A percentile compares a stretch with the other conserved stretches of the same genome.
Evolutionary conservation across 1,140 invertebrate species (phyloP).

Genomic region (Laupala kohalensis): DNA sequence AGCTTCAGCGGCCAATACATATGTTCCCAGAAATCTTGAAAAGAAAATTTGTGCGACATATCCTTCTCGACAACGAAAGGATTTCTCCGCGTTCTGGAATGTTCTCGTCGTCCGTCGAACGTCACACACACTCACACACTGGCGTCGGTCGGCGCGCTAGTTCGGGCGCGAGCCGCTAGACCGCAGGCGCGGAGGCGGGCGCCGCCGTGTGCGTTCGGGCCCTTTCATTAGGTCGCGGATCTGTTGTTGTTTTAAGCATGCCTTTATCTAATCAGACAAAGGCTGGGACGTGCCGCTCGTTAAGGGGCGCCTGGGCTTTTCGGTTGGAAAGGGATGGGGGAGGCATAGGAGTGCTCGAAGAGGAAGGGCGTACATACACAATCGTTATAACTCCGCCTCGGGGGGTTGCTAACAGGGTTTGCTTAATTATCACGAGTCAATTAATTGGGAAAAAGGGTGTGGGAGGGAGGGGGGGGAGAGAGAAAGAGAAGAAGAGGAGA

Average conservation of each 20-base stretch:
- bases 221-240: constrained; percentile 28
- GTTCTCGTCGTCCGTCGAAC: neutral
- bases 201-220: neutral
- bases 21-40: too few species aligned
- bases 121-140: neutral
- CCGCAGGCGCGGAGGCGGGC: neutral
- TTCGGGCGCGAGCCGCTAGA: neutral
- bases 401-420: constrained; percentile 21
- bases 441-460: constrained; percentile 20
- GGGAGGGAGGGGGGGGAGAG: neutral
- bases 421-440: constrained; percentile 29
- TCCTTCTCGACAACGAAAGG: too few species aligned
- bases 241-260: constrained; percentile 32
- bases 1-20: too few species aligned
- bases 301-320: constrained; percentile 11
- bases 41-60: too few species aligned
- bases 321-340: constrained; percentile 1
- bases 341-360: neutral
- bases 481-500: neutral
- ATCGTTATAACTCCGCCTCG: constrained; percentile 25
- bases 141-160: too few species aligned
- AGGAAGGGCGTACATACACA: constrained; percentile 12
- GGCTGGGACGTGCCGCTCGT: constrained; percentile 15
- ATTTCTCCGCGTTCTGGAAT: neutral
- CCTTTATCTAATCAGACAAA: constrained; percentile 32